Percentiles rank a stretch among this genome's conserved stretches.
These are phyloP conservation scores for Hydrolagus affinis DNA, from an alignment of 2,113 vertebrate genomes.

Conservation along the genomic window DNA sequence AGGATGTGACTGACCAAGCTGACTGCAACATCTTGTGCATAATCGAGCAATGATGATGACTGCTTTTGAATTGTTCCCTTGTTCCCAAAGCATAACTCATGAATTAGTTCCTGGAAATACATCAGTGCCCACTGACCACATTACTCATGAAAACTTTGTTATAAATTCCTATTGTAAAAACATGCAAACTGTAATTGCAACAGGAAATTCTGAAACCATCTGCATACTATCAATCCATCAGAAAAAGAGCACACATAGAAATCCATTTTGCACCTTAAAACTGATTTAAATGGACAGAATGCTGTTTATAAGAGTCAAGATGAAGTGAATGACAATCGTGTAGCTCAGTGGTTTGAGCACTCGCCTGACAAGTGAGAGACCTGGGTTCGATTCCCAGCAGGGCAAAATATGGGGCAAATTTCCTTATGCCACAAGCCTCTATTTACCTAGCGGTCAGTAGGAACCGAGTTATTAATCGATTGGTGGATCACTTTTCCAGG, in stretches of 20 bases:
- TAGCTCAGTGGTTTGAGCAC: too few relatives aligned
- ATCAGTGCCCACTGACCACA: conserved; percentile 1
- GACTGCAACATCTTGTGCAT: not conserved
- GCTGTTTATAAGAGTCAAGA: not conserved
- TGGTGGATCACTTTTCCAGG: too few relatives aligned
- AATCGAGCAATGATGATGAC: not conserved
- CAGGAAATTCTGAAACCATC: conserved; percentile 28
- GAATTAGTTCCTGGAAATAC: conserved; percentile 14
- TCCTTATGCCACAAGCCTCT: too few relatives aligned
- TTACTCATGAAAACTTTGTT: not conserved
- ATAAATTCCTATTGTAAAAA: conserved; percentile 24
- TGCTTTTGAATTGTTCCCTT: conserved; percentile 17
- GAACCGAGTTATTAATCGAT: too few relatives aligned
- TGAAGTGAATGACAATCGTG: not conserved
- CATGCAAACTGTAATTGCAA: not conserved
- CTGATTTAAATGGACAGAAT: conserved; percentile 22
- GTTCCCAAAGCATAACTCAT: not conserved
- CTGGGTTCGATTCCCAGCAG: too few relatives aligned
- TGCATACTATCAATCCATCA: conserved; percentile 14
- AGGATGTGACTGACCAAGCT: not conserved
- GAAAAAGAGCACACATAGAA: conserved; percentile 1
- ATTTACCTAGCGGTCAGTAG: too few relatives aligned
- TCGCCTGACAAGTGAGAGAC: too few relatives aligned
- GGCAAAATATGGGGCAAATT: too few relatives aligned
- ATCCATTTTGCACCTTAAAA: conserved; percentile 26